Base-by-base conservation (phyloP, 2,113 vertebrate genomes). In the Ivindomyrus marchei region DNA sequence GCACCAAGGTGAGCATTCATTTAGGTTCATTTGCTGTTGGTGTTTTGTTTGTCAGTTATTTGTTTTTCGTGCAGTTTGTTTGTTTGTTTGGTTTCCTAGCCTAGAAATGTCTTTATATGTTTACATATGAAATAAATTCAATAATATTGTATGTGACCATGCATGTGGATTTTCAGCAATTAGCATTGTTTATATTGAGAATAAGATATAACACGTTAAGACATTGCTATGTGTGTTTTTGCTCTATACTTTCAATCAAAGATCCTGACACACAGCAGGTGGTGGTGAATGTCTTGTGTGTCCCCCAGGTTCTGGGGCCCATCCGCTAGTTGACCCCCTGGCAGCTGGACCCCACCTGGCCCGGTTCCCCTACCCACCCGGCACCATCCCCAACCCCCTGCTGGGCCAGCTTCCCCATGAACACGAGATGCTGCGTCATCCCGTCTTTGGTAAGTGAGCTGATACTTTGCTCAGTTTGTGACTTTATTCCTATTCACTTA, bases 351-450 rank as follows among this genome's bases (percentile, higher is more conserved):
- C 98, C 89, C 98, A 99, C 92, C 94, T 99, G 95, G 97, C 98
- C 85, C 97, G 98, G 50, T 99, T 99, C 92, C 98, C 98, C 2
- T 99, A 99, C 92, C 98, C 98, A 0, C 98, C 97, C 9, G 98
- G 98, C 91, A 96, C 97, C 93, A 98, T 99, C 94, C 98, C 98
- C 93, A 99, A 98, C 94, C 94, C 98, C 36, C 96, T 99, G 93
- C 96, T 99, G 85, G 97, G 97, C 87, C 98, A 99, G 94, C 96
- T 96, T 0, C 98, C 97, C n/a, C 98, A 99, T 0, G 98, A 99
- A 94, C 98, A 99, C 70, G 98, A 99, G 96, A 99, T 99, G 98
- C 97, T 99, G 52, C 97, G 98, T 90, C 98, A 99, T 92, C 98
- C 98, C 0, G 97, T 99, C 85, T 99, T 99, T 8, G 98, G 98